Conservation (phyloP, 2,797 vertebrate genomes). For the Chromobotia macracanthus region DNA sequence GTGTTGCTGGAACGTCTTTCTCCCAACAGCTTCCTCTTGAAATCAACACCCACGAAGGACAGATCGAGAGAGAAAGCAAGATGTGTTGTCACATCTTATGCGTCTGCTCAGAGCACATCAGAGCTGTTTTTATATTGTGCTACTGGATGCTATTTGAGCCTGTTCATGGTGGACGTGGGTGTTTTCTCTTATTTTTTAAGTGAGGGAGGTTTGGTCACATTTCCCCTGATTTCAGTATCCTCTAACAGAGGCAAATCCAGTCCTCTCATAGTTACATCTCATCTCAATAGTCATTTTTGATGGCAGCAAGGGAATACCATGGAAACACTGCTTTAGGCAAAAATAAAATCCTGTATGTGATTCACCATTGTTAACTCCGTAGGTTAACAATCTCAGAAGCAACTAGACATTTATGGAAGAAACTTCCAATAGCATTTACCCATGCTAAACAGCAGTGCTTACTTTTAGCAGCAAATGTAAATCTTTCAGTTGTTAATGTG, state of each 20-base stretch:
- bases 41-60: constrained; percentile 29
- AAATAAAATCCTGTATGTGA: background rate
- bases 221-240: constrained; percentile 9
- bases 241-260: background rate
- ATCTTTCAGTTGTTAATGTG: background rate
- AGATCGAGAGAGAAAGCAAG: constrained; percentile 21
- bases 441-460: background rate
- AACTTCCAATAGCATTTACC: background rate
- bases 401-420: background rate
- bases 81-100: constrained; percentile 14
- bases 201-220: constrained; percentile 5
- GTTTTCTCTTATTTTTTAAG: constrained; percentile 3
- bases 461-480: background rate
- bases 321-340: constrained; percentile 28
- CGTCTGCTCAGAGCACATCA: constrained; percentile 24
- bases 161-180: constrained; percentile 17
- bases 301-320: background rate
- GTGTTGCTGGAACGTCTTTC: constrained; percentile 15
- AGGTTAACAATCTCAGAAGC: background rate
- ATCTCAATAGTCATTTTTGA: background rate
- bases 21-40: constrained; percentile 15
- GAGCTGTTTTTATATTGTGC: background rate
- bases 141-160: no score
- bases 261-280: background rate
- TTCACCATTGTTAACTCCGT: background rate